Evolutionary conservation across 2,797 vertebrate species (phyloP).

Genomic region (Arnoldichthys spilopterus): DNA sequence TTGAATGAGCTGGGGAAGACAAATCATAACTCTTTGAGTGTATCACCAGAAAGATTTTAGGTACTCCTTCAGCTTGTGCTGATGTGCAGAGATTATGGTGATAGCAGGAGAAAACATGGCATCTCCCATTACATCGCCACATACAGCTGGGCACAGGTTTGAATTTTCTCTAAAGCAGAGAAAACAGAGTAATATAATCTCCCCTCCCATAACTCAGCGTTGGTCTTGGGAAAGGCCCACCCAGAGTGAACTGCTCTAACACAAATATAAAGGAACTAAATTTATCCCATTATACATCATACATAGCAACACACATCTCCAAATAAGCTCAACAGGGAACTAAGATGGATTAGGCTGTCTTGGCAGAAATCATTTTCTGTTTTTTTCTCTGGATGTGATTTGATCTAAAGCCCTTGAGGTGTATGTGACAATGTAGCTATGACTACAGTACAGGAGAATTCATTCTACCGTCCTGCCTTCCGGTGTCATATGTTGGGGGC

Average conservation of each 20-base stretch:
- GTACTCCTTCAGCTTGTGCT: background rate
- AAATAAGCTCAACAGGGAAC: constrained; percentile 6
- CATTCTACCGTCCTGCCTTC: constrained; percentile 28
- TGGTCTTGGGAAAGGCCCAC: constrained; percentile 55
- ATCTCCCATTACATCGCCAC: constrained; percentile 46
- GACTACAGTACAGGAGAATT: constrained; percentile 31
- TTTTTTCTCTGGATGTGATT: constrained; percentile 68
- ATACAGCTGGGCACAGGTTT: constrained; percentile 30
- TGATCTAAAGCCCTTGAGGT: constrained; percentile 64
- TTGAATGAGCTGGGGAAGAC: background rate
- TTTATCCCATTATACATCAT: constrained; percentile 51
- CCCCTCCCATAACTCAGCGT: constrained; percentile 35
- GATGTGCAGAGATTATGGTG: background rate
- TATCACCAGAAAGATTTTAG: background rate
- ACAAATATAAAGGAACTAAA: constrained; percentile 59
- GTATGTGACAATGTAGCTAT: constrained; percentile 19
- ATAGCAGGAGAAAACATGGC: constrained; percentile 31
- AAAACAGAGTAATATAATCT: constrained; percentile 44
- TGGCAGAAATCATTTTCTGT: constrained; percentile 36
- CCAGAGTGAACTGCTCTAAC: constrained; percentile 51
- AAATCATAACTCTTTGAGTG: background rate
- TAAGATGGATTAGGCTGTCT: constrained; percentile 18
- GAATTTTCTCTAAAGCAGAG: constrained; percentile 46
- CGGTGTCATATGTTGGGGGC: constrained; percentile 58
- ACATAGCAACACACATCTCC: constrained; percentile 25